Evolutionary conservation across 1,140 invertebrate species (phyloP).

Genomic region (Drosophila aff.): DNA sequence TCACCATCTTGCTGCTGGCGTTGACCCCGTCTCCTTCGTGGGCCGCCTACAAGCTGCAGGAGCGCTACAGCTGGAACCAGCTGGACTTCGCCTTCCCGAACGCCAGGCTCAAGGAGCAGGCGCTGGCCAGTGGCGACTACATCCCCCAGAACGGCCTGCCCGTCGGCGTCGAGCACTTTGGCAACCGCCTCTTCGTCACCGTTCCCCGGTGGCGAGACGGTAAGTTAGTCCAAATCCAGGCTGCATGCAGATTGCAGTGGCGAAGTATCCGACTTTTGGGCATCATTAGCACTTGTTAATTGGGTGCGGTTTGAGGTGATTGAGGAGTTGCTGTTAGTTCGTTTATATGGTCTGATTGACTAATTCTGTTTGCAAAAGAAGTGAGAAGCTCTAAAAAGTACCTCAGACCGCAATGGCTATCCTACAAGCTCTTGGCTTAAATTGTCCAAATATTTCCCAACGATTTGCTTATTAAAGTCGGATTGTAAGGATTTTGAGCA

Average conservation of each 20-base stretch:
- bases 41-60: conserved; percentile 87
- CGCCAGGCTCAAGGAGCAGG: conserved; percentile 87
- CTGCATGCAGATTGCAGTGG: conserved; percentile 14
- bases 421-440: not conserved
- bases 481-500: too few relatives aligned
- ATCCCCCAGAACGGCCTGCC: conserved; percentile 91
- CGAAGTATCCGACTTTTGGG: conserved; percentile 21
- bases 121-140: conserved; percentile 88
- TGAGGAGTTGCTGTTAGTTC: conserved; percentile 7
- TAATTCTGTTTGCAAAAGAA: not conserved
- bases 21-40: conserved; percentile 22
- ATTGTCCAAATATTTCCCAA: not conserved
- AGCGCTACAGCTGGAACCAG: conserved; percentile 90
- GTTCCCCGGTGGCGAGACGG: conserved; percentile 91
- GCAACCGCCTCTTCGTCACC: conserved; percentile 91
- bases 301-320: conserved; percentile 27
- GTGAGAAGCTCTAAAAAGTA: not conserved
- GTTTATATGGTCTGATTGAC: not conserved
- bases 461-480: not conserved
- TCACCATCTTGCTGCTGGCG: conserved; percentile 3
- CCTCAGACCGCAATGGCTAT: too few relatives aligned
- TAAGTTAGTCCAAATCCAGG: conserved; percentile 68
- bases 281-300: conserved; percentile 55
- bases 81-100: conserved; percentile 91
- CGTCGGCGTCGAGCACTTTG: conserved; percentile 92